phyloP scores from a whole-genome alignment of 2,113 vertebrate species.

The Dissostichus mawsoni region DNA sequence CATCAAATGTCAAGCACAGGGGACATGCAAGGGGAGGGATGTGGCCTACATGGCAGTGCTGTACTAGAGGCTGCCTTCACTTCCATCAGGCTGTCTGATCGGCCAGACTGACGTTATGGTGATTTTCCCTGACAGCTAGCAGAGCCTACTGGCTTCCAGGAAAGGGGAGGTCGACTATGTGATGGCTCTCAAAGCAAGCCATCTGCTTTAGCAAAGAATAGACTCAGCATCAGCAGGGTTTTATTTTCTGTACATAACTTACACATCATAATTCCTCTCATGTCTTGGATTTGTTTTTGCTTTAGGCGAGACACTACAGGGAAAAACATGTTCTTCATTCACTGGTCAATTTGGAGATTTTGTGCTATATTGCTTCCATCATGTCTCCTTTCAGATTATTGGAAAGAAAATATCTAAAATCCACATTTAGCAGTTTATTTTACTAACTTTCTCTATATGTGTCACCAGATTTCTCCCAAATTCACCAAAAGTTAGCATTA shows the following conservation, averaged over 20 bases:
- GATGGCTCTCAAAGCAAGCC: slow-evolving; percentile 51
- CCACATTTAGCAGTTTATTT: no score
- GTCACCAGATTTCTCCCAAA: no score
- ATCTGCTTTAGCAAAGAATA: slow-evolving; percentile 59
- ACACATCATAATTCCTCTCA: background rate
- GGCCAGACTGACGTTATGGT: slow-evolving; percentile 78
- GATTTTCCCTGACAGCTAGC: slow-evolving; percentile 81
- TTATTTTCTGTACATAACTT: background rate
- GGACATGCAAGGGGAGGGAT: slow-evolving; percentile 60
- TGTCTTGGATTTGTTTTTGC: background rate
- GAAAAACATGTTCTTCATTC: no score
- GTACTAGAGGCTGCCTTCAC: slow-evolving; percentile 73
- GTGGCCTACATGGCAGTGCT: slow-evolving; percentile 73
- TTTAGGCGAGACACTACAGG: no score
- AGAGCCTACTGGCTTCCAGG: slow-evolving; percentile 71
- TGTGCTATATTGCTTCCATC: no score
- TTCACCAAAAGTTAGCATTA: no score
- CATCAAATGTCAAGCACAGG: slow-evolving; percentile 78
- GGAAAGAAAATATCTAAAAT: no score
- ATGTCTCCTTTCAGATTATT: no score
- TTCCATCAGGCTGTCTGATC: slow-evolving; percentile 70
- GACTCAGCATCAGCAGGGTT: slow-evolving; percentile 10
- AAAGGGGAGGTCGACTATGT: slow-evolving; percentile 69
- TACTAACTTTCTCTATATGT: no score
- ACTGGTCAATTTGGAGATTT: no score